These are phyloP conservation scores for Spisula solida DNA, from an alignment of 2,888 invertebrate species.

Conservation along the genomic window DNA sequence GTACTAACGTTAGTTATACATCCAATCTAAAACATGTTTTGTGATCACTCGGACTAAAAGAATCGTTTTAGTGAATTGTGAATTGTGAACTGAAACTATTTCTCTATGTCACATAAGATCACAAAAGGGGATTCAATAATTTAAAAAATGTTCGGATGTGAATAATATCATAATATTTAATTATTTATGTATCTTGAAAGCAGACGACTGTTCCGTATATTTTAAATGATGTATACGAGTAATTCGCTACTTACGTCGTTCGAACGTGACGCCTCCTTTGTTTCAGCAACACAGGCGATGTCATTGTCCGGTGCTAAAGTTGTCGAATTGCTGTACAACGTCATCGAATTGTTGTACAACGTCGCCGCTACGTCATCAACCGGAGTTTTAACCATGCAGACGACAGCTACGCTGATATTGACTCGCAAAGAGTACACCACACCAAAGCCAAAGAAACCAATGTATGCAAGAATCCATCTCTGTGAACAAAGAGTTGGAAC, in stretches of 20 bases:
- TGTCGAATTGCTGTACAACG: conserved; percentile 45
- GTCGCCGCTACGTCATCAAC: conserved; percentile 23
- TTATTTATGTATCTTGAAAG: too few species aligned
- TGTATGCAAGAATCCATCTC: conserved; percentile 75
- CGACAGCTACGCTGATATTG: conserved; percentile 79
- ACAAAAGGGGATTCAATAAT: too few species aligned
- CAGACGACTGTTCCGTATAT: too few species aligned
- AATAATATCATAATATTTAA: too few species aligned
- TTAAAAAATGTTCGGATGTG: too few species aligned
- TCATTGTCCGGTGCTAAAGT: conserved; percentile 28
- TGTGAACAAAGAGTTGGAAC: conserved; percentile 68
- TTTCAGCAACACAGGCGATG: conserved; percentile 49
- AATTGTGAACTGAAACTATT: too few species aligned
- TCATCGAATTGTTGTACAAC: neutral
- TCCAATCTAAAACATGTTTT: too few species aligned
- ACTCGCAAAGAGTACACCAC: conserved; percentile 88
- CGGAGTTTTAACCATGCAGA: conserved; percentile 75
- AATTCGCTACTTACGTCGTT: conserved; percentile 61
- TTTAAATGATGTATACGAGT: too few species aligned
- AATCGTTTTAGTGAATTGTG: too few species aligned
- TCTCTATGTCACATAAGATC: too few species aligned
- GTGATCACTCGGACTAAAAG: too few species aligned
- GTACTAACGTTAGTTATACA: too few species aligned
- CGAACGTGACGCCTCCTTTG: conserved; percentile 53
- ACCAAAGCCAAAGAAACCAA: conserved; percentile 74